Conservation (phyloP, 2,797 vertebrate genomes). For the Huso huso region DNA sequence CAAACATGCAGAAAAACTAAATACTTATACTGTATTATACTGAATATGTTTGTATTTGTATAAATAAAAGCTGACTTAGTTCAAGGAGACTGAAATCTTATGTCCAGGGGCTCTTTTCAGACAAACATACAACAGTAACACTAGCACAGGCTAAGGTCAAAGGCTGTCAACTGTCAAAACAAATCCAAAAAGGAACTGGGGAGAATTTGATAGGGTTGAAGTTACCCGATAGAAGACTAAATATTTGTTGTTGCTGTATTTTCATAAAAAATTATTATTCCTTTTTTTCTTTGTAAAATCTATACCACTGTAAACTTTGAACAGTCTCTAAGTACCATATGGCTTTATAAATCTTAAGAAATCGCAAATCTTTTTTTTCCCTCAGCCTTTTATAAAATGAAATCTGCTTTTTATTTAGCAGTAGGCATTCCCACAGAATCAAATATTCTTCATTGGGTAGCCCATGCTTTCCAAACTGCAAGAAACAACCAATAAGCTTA, state of each 20-base stretch:
- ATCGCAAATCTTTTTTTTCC: conserved; percentile 45
- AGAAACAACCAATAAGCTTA: too few species aligned
- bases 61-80: conserved; percentile 11
- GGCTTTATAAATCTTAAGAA: conserved; percentile 43
- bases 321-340: conserved; percentile 40
- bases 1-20: conserved; percentile 2
- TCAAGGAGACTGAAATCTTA: conserved; percentile 33
- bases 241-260: not conserved
- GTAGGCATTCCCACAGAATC: too few species aligned
- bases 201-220: not conserved
- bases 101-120: conserved; percentile 42
- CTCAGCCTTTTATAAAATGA: too few species aligned
- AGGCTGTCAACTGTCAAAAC: conserved; percentile 63
- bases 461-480: too few species aligned
- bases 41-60: not conserved
- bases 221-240: not conserved
- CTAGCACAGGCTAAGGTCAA: conserved; percentile 37
- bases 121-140: conserved; percentile 45
- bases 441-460: too few species aligned
- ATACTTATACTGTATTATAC: not conserved
- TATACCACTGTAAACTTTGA: conserved; percentile 24
- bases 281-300: not conserved
- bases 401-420: too few species aligned
- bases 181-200: conserved; percentile 33
- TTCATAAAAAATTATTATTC: not conserved